A percentile compares a stretch with the other conserved stretches of the same genome.
Evolutionary conservation across 2,797 vertebrate genomes (phyloP).

Genomic region (Danio aesculapii): DNA sequence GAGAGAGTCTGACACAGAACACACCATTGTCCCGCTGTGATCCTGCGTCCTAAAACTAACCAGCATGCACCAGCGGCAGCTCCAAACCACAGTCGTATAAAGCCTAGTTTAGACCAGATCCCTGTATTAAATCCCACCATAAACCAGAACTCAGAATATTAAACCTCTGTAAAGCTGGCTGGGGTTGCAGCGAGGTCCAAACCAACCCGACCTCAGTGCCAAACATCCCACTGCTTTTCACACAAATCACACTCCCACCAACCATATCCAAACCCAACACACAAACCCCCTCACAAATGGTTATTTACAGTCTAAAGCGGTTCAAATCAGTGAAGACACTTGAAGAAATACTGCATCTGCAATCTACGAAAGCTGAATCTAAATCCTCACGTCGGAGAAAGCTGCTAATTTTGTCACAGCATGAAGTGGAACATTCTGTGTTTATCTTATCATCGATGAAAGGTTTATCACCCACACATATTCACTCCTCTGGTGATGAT

Average conservation of each 20-base stretch:
- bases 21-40: conserved; percentile 12
- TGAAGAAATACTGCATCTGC: not conserved
- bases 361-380: not conserved
- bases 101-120: conserved; percentile 34
- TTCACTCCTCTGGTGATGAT: conserved; percentile 14
- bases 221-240: conserved; percentile 9
- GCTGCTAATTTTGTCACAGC: not conserved
- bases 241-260: conserved; percentile 12
- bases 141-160: conserved; percentile 23
- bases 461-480: conserved; percentile 28
- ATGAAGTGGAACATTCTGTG: conserved; percentile 15
- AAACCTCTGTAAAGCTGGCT: conserved; percentile 24
- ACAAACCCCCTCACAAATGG: not conserved
- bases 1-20: conserved; percentile 6
- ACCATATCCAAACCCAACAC: conserved; percentile 12
- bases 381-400: conserved; percentile 6
- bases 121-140: conserved; percentile 27
- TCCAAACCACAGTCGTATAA: conserved; percentile 26
- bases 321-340: conserved; percentile 16
- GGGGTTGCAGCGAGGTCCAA: not conserved
- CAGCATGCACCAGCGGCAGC: not conserved
- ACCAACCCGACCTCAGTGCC: not conserved
- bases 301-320: conserved; percentile 33
- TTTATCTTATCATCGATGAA: conserved; percentile 19
- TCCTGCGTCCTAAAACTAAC: conserved; percentile 2